phyloP scores from a whole-genome alignment of 2,797 vertebrate genomes.

The Acestrorhynchus altus region DNA sequence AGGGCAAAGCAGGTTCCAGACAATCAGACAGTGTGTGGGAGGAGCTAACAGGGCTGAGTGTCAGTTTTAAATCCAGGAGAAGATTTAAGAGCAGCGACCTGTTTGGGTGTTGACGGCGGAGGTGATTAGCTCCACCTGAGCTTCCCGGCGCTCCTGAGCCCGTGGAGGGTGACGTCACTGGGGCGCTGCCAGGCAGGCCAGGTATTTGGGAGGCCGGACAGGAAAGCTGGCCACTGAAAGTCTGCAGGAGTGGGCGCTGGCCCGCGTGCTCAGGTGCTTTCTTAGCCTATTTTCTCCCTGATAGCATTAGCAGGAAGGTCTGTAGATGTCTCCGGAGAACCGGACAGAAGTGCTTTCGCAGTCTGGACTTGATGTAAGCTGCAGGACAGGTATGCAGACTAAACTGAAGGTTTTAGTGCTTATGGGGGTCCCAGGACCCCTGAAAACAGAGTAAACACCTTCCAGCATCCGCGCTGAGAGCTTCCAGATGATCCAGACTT shows the following conservation, averaged over 20 bases:
- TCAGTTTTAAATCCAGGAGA: constrained; percentile 38
- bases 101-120: constrained; percentile 60
- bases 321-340: constrained; percentile 22
- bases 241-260: constrained; percentile 48
- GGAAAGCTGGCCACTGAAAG: constrained; percentile 57
- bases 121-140: constrained; percentile 60
- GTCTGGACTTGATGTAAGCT: constrained; percentile 26
- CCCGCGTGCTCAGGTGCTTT: constrained; percentile 21
- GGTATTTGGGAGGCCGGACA: constrained; percentile 65
- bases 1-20: background rate
- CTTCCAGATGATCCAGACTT: background rate
- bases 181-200: constrained; percentile 57
- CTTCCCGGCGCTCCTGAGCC: constrained; percentile 60
- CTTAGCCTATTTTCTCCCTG: constrained; percentile 16
- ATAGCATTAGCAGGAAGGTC: constrained; percentile 46
- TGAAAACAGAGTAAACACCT: constrained; percentile 28
- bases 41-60: background rate
- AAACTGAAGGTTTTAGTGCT: constrained; percentile 28
- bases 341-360: constrained; percentile 18
- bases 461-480: background rate
- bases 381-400: constrained; percentile 36
- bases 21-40: background rate
- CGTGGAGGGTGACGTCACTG: constrained; percentile 69
- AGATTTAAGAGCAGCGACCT: constrained; percentile 49
- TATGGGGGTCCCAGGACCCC: constrained; percentile 12